Percentiles rank a stretch among this genome's conserved stretches.
Conservation (phyloP, 37 sponge, comb jelly and placozoan species). For the Crambe crambe region DNA sequence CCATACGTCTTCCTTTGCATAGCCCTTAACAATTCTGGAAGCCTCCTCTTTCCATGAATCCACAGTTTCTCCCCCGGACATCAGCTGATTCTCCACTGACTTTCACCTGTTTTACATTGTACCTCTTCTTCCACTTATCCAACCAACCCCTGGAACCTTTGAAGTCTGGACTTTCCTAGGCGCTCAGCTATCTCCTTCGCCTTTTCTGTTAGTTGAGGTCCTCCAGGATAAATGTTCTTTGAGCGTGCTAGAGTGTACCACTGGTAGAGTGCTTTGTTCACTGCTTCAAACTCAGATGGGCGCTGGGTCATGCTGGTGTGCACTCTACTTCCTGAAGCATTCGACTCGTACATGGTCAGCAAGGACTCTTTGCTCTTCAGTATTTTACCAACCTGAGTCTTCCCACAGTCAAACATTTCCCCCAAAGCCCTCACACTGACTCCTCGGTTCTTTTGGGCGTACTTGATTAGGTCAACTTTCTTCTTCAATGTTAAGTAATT, state of each 20-base stretch:
- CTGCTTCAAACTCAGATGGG: conserved; percentile 11
- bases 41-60: conserved; percentile 16
- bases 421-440: conserved; percentile 7
- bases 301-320: conserved; percentile 2
- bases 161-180: conserved; percentile 40
- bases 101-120: conserved; percentile 62
- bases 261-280: conserved; percentile 40
- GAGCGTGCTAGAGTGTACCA: too few relatives aligned
- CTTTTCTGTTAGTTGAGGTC: conserved; percentile 43
- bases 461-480: conserved; percentile 27
- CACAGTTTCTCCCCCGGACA: conserved; percentile 29
- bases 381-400: conserved; percentile 38
- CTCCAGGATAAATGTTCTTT: conserved; percentile 15
- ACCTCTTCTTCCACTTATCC: conserved; percentile 59
- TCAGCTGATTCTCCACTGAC: conserved; percentile 63
- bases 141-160: conserved; percentile 71
- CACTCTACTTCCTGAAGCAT: conserved; percentile 31
- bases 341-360: conserved; percentile 26
- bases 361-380: conserved; percentile 39
- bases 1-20: too few relatives aligned
- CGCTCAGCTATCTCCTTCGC: conserved; percentile 53
- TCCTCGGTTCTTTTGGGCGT: conserved; percentile 7
- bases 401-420: conserved; percentile 34
- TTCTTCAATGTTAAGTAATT: conserved; percentile 10
- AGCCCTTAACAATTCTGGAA: background rate